phyloP scores from a whole-genome alignment of 2,797 vertebrate species.

The Rachycentron canadum region DNA sequence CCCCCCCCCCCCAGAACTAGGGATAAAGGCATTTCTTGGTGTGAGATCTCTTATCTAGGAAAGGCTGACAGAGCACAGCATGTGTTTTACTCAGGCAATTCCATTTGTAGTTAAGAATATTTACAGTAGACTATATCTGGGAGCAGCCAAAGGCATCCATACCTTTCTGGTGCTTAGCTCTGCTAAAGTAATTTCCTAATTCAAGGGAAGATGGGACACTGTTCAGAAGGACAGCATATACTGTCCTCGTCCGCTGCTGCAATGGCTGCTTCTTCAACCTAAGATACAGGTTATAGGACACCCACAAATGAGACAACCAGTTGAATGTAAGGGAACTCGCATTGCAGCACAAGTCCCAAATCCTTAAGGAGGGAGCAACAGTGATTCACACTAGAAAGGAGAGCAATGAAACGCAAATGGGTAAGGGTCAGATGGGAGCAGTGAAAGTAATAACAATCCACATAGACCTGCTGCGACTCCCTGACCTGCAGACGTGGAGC shows the following conservation, averaged over 20 bases:
- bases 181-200: not conserved
- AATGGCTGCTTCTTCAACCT: conserved; percentile 4
- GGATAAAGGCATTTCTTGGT: not conserved
- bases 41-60: not conserved
- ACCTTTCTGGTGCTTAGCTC: not conserved
- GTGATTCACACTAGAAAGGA: conserved; percentile 3
- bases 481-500: conserved; percentile 6
- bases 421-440: conserved; percentile 15
- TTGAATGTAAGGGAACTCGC: conserved; percentile 8
- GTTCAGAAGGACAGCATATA: not conserved
- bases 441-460: conserved; percentile 13
- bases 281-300: conserved; percentile 14
- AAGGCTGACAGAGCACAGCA: not conserved
- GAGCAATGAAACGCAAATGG: not conserved
- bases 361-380: not conserved
- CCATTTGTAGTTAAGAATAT: not conserved
- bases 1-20: conserved; percentile 21
- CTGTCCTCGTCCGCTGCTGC: conserved; percentile 15
- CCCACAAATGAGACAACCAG: conserved; percentile 7
- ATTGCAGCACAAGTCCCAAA: not conserved
- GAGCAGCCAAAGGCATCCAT: not conserved
- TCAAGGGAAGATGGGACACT: not conserved
- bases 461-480: conserved; percentile 8
- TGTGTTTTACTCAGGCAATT: not conserved
- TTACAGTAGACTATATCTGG: not conserved